Conservation (phyloP, 2,888 invertebrate genomes). For the Tetragonula carbonaria region DNA sequence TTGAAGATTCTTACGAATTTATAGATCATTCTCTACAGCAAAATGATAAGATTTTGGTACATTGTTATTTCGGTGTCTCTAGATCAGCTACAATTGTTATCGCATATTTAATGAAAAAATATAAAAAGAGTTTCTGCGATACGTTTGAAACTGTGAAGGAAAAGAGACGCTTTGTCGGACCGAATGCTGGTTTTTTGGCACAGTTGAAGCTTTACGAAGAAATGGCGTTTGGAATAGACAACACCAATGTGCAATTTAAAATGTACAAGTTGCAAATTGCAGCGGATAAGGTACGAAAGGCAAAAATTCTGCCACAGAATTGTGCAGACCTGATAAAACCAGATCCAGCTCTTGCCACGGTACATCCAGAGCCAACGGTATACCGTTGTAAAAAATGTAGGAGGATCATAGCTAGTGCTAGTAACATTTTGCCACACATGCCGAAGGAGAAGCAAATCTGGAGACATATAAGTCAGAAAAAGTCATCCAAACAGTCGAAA, state of each 20-base stretch:
- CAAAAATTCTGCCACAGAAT: slow-evolving; percentile 92
- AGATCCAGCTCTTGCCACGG: slow-evolving; percentile 91
- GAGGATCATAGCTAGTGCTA: slow-evolving; percentile 92
- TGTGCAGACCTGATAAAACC: slow-evolving; percentile 91
- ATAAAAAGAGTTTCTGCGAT: slow-evolving; percentile 89
- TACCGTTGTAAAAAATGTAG: slow-evolving; percentile 94
- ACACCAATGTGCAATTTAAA: slow-evolving; percentile 90
- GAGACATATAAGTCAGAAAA: slow-evolving; percentile 83
- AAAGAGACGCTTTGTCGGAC: slow-evolving; percentile 90
- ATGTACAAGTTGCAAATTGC: slow-evolving; percentile 91
- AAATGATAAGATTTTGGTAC: slow-evolving; percentile 91
- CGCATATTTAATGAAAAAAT: slow-evolving; percentile 94
- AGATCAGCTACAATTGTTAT: slow-evolving; percentile 95
- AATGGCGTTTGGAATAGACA: slow-evolving; percentile 91
- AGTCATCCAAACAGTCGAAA: slow-evolving; percentile 67
- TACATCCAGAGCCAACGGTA: slow-evolving; percentile 92
- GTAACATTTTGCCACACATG: slow-evolving; percentile 91
- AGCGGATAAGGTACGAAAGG: slow-evolving; percentile 92
- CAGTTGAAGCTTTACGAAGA: slow-evolving; percentile 92
- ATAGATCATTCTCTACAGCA: slow-evolving; percentile 88
- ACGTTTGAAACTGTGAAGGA: slow-evolving; percentile 89
- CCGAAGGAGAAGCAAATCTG: slow-evolving; percentile 85
- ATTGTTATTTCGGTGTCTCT: slow-evolving; percentile 96
- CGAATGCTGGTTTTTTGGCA: slow-evolving; percentile 92
- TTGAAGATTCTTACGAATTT: slow-evolving; percentile 91